Base-by-base conservation (phyloP, 2,888 invertebrate species). In the Pseudoips prasinana region DNA sequence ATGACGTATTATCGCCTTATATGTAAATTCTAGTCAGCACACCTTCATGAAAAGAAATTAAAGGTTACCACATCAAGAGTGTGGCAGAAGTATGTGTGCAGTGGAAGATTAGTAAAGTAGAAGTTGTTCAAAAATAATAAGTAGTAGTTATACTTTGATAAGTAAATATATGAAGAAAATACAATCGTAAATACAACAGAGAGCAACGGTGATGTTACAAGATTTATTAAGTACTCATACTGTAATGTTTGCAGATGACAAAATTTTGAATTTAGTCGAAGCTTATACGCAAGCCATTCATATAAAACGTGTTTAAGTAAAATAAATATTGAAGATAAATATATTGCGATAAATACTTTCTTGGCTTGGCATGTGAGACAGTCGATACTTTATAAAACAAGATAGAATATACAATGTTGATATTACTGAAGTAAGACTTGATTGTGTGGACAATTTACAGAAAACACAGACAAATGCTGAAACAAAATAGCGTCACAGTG, bases 71-170 rank as follows among this genome's bases (percentile, higher is more conserved):
- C 43, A 5, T 2, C 2, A 36, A 46, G 19, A 33, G 22, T 24
- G 42, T 43, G 45, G 36, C 18, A 27, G 31, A 34, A 41, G 22
- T 29, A 46, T 39, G 36, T 47, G 51, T 58, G 37, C 64, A 67
- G 44, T 71, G 73, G 9, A 49, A 62, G 4, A 74, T 77, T 38
- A 68, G 37, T 45, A 38, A 33, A 30, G 19, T 41, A 30, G 10
- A 47, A 30, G 27, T 31, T 9, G 22, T 39, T 29, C 35, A 24
- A 28, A 36, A 43, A 36, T 38, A 33, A 34, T 39, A 33, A 35
- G 46, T 41, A 33, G 20, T 31, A 20, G 28, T 37, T 22, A 34
- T 14, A 14, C 14, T 14, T 5, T 14, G 18, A 31, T 41, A 45
- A 42, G 39, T 44, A 29, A 43, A 37, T 43, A 34, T 30, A 44